Percentiles rank a stretch among this genome's conserved stretches.
Evolutionary conservation across 1,140 invertebrate genomes (phyloP).

Genomic region (Drosophila ambigua): DNA sequence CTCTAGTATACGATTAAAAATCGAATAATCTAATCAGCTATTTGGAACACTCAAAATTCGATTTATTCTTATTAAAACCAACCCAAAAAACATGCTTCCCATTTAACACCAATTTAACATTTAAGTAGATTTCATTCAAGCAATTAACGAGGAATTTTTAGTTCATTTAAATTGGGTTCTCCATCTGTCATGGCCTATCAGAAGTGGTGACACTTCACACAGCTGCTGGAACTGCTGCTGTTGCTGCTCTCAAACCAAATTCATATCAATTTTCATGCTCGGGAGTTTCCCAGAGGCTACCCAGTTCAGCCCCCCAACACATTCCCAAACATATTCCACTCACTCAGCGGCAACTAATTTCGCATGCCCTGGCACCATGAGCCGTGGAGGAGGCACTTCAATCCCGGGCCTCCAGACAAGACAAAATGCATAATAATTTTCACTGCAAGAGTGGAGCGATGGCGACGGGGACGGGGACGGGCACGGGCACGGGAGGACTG

Average conservation of each 20-base stretch:
- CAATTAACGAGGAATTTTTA: slow-evolving; percentile 39
- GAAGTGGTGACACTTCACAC: slow-evolving; percentile 59
- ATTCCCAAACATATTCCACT: slow-evolving; percentile 64
- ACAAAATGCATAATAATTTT: slow-evolving; percentile 75
- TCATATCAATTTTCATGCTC: slow-evolving; percentile 69
- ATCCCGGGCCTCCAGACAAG: slow-evolving; percentile 48
- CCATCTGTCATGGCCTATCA: slow-evolving; percentile 65
- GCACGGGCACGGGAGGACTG: too few species aligned
- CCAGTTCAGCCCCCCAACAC: slow-evolving; percentile 15
- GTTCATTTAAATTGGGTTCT: slow-evolving; percentile 18
- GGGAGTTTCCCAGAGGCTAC: not conserved
- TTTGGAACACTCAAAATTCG: slow-evolving; percentile 1
- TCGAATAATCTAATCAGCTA: not conserved
- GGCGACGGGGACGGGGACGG: too few species aligned
- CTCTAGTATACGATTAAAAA: too few species aligned
- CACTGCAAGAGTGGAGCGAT: not conserved
- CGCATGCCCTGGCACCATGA: slow-evolving; percentile 55
- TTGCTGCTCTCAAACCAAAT: slow-evolving; percentile 47
- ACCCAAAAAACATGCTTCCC: not conserved
- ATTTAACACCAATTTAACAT: slow-evolving; percentile 16
- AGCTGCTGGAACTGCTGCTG: slow-evolving; percentile 34
- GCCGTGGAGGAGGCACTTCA: slow-evolving; percentile 52
- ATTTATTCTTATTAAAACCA: slow-evolving; percentile 28
- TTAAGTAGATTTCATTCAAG: slow-evolving; percentile 17
- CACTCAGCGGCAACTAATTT: slow-evolving; percentile 73